Conservation (phyloP, 2,797 vertebrate species). For the Myiotriccus ornatus region DNA sequence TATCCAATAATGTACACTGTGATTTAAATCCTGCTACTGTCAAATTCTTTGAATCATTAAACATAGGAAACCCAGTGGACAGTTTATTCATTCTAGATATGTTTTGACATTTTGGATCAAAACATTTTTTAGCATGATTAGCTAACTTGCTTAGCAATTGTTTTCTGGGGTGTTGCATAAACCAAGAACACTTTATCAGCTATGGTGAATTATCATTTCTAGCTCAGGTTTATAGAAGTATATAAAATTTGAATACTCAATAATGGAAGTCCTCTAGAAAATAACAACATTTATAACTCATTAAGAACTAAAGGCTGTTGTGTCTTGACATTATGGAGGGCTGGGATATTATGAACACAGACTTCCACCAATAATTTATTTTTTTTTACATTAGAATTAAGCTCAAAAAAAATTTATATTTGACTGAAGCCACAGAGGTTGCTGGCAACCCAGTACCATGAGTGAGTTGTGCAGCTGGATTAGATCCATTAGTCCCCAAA, state of each 20-base stretch:
- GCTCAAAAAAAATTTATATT: not conserved
- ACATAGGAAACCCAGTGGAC: not conserved
- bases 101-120: not conserved
- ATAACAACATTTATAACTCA: not conserved
- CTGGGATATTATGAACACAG: not conserved
- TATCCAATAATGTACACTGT: not conserved
- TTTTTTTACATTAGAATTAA: conserved; percentile 4
- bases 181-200: not conserved
- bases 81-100: not conserved
- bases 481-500: conserved; percentile 19
- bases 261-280: not conserved
- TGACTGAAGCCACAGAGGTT: not conserved
- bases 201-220: conserved; percentile 20
- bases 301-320: not conserved
- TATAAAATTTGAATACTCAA: not conserved
- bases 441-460: not conserved
- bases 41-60: conserved; percentile 19
- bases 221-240: not conserved
- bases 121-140: not conserved
- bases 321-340: not conserved
- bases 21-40: conserved; percentile 24
- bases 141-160: not conserved
- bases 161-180: not conserved
- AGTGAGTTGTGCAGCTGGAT: conserved; percentile 14
- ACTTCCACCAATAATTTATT: not conserved